Base-by-base conservation (phyloP, 2,888 invertebrate species). In the Caenorhabditis plicata region DNA sequence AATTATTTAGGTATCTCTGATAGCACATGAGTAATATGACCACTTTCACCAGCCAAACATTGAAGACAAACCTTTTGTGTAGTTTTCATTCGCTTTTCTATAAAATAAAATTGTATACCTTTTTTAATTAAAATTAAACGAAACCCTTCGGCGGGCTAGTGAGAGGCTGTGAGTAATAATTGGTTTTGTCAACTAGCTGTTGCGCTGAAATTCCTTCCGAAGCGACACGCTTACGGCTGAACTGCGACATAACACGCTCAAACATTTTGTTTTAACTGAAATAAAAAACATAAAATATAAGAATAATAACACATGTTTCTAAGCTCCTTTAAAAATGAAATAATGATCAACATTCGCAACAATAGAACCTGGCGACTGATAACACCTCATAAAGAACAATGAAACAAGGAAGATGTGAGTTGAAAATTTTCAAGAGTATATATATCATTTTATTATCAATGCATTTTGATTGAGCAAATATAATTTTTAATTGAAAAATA, bases 21-120 rank as follows among this genome's bases (percentile, higher is more conserved):
- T 20, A 72, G 57, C 9, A 70, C 53, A 45, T 72, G 72, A 3
- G 69, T 69, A 48, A 72, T 70, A 50, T 72, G 72, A 11, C 69
- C 69, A 20, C 64, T 55, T 40, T 72, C 72, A 22, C 69, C 72
- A 19, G 64, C 64, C 25, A 72, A 47, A 48, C 72, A 72, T 55
- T 70, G 68, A 38, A 68, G 48, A 32, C 72, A 72, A 19, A 68
- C 69, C 22, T 58, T 61, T 40, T 64, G 68, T 13, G 51, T 51
- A 19, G 68, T 57, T 22, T 62, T 47, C 32, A 60, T 46, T 39
- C 51, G 54, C 23, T n/a, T n/a, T n/a, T n/a, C n/a, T n/a, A n/a
- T n/a, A n/a, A n/a, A n/a, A n/a, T n/a, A n/a, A n/a, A 31, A 11
- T 31, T 31, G 9, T 31, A 11, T 31, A 9, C 13, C 31, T 31